Evolutionary conservation across 37 sponge, comb jelly and placozoan genomes (phyloP).

Genomic region (Bolinopsis microptera): DNA sequence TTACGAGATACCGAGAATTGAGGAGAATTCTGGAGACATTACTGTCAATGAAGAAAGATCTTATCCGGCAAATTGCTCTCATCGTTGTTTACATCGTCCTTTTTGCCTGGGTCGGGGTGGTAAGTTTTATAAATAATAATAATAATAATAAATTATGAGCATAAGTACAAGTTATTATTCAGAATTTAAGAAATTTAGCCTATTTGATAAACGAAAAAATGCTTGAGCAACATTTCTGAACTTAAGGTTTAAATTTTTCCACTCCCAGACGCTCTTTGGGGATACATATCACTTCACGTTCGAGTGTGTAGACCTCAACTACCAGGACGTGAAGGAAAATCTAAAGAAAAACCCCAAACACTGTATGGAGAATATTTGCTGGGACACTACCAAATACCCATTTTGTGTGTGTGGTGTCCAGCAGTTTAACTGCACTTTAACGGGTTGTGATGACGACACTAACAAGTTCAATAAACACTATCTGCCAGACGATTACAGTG

Average conservation of each 20-base stretch:
- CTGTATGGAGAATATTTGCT: neutral
- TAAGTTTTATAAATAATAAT: neutral
- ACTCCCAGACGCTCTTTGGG: neutral
- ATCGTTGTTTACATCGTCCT: constrained; percentile 19
- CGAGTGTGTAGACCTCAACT: neutral
- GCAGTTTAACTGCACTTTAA: neutral
- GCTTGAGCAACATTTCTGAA: no score
- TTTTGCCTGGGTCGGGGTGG: constrained; percentile 43
- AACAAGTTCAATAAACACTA: neutral
- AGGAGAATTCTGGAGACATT: constrained; percentile 57
- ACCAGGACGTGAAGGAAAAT: neutral
- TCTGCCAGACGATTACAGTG: neutral
- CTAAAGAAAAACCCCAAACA: neutral
- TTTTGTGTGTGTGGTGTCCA: neutral
- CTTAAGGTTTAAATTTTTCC: no score
- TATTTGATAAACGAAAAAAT: no score
- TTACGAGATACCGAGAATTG: neutral
- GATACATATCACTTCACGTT: neutral
- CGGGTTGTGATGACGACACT: neutral
- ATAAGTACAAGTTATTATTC: neutral
- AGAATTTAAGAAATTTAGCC: no score
- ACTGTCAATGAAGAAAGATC: constrained; percentile 31
- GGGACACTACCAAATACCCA: neutral
- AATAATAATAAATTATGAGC: neutral
- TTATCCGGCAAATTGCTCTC: neutral